These are phyloP conservation scores for Brenthis hecate DNA, from an alignment of 2,888 invertebrate genomes.

Conservation along the genomic window DNA sequence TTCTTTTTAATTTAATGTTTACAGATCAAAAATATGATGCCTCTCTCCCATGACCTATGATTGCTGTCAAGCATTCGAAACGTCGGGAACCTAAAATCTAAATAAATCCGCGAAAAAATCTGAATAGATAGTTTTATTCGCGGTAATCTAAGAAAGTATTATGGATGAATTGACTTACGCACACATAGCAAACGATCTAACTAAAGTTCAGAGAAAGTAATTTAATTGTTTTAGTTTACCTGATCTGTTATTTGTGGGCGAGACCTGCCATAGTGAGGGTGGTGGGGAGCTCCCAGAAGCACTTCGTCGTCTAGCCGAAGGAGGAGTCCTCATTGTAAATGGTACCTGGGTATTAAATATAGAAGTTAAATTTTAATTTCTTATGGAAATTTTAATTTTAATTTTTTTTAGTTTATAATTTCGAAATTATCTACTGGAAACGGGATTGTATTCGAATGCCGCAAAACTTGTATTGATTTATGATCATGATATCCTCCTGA, in stretches of 20 bases:
- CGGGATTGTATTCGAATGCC: too few relatives aligned
- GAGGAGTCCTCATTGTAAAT: slow-evolving; percentile 92
- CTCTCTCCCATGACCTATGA: background rate
- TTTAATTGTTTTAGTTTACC: slow-evolving; percentile 54
- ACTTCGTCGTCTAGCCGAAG: slow-evolving; percentile 85
- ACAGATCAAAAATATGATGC: background rate
- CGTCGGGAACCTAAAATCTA: too few relatives aligned
- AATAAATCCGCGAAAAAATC: too few relatives aligned
- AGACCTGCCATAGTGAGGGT: slow-evolving; percentile 92
- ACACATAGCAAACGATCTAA: background rate
- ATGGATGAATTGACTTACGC: background rate
- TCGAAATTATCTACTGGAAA: background rate
- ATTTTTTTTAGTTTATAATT: background rate
- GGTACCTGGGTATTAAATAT: slow-evolving; percentile 81
- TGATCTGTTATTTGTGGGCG: slow-evolving; percentile 89
- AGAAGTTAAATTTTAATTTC: background rate
- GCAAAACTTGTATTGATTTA: too few relatives aligned
- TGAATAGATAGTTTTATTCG: too few relatives aligned
- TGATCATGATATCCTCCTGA: too few relatives aligned
- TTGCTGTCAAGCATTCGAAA: too few relatives aligned
- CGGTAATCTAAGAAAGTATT: too few relatives aligned
- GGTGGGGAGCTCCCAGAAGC: slow-evolving; percentile 87
- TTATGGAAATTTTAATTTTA: background rate
- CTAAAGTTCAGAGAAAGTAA: background rate
- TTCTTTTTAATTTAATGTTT: background rate